Percentiles rank a stretch among this genome's conserved stretches.
These are phyloP conservation scores for Magallana nippona DNA, from an alignment of 2,888 invertebrate genomes.

Conservation along the genomic window DNA sequence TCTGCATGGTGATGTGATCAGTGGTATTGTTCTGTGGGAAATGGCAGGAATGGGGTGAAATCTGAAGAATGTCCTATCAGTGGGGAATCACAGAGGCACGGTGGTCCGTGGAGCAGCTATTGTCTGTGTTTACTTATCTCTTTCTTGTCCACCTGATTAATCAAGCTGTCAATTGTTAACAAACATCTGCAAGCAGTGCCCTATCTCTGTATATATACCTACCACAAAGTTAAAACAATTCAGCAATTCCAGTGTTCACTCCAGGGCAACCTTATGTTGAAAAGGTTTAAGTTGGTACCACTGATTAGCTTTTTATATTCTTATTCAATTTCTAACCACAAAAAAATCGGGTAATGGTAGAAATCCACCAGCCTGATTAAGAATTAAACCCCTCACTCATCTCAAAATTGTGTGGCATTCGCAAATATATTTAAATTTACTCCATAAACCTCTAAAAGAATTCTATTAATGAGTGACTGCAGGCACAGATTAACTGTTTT, in stretches of 20 bases:
- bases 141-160: not conserved
- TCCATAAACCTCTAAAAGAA: constrained; percentile 20
- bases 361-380: constrained; percentile 6
- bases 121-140: constrained; percentile 10
- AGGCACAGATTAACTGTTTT: constrained; percentile 20
- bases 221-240: not conserved
- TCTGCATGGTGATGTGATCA: not conserved
- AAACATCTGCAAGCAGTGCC: not conserved
- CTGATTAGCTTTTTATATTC: constrained; percentile 23
- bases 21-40: not conserved
- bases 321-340: constrained; percentile 24
- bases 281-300: not conserved
- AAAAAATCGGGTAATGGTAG: constrained; percentile 29
- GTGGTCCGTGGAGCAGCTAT: not conserved
- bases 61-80: not conserved
- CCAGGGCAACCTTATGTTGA: no score
- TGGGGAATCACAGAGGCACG: not conserved
- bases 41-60: not conserved
- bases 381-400: constrained; percentile 28
- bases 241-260: no score
- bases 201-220: not conserved
- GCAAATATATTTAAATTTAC: constrained; percentile 20
- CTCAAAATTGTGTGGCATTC: constrained; percentile 19
- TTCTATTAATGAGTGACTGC: constrained; percentile 16
- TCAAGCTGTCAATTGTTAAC: not conserved